A percentile compares a stretch with the other conserved stretches of the same genome.
Evolutionary conservation across 1,140 invertebrate species (phyloP).

Genomic region (Penaeus chinensis): DNA sequence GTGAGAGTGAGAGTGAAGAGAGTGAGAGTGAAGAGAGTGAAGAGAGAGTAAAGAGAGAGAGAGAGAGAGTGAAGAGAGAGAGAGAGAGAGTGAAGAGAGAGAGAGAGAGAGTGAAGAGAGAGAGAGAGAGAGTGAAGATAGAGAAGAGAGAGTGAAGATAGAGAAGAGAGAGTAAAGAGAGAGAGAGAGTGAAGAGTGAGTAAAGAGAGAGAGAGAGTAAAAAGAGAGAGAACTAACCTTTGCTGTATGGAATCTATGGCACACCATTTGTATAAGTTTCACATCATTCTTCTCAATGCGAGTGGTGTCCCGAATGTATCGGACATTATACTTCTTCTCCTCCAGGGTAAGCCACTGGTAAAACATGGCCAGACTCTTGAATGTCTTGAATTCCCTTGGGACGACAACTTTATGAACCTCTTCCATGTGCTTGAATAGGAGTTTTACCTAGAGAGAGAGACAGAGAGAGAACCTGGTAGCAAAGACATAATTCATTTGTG

Average conservation of each 20-base stretch:
- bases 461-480: background rate
- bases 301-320: constrained; percentile 58
- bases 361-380: constrained; percentile 41
- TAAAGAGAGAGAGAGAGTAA: background rate
- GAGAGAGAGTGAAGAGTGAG: too few species aligned
- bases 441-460: constrained; percentile 37
- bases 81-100: too few species aligned
- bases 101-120: too few species aligned
- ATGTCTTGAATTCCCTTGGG: constrained; percentile 51
- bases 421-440: constrained; percentile 59
- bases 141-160: too few species aligned
- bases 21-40: too few species aligned
- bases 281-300: constrained; percentile 59
- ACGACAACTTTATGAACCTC: constrained; percentile 55
- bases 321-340: constrained; percentile 56
- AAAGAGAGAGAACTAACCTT: constrained; percentile 36
- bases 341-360: constrained; percentile 56
- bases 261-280: constrained; percentile 62
- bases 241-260: constrained; percentile 55
- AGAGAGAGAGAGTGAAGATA: too few species aligned
- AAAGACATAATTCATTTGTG: too few species aligned
- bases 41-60: background rate
- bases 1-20: too few species aligned
- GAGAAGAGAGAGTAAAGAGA: too few species aligned
- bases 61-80: too few species aligned